Percentiles rank a stretch among this genome's conserved stretches.
Evolutionary conservation across 2,797 vertebrate species (phyloP).

Genomic region (Coilia nasus): DNA sequence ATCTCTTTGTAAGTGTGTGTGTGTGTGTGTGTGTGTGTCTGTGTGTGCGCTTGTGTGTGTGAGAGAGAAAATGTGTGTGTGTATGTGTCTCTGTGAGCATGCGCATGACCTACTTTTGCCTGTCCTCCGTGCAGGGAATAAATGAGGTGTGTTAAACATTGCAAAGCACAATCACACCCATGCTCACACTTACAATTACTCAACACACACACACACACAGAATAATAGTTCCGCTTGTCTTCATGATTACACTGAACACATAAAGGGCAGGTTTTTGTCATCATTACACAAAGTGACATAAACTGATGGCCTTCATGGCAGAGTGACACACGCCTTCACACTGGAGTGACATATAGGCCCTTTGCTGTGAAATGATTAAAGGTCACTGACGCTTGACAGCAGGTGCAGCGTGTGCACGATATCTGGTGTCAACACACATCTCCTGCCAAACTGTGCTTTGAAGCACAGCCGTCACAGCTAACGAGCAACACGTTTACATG

Average conservation of each 20-base stretch:
- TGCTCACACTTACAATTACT: neutral
- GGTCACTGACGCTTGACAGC: neutral
- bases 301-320: neutral
- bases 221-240: neutral
- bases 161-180: neutral
- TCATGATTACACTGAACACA: neutral
- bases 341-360: neutral
- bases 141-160: neutral
- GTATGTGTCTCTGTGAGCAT: neutral
- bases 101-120: neutral
- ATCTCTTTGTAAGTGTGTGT: neutral
- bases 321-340: neutral
- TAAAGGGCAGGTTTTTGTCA: neutral
- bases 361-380: neutral
- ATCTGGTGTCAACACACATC: neutral
- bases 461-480: neutral
- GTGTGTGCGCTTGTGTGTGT: neutral
- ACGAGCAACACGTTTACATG: neutral
- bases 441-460: neutral
- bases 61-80: neutral
- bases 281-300: neutral
- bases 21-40: neutral
- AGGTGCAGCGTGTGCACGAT: neutral
- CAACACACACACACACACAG: neutral
- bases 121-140: neutral